Conservation (phyloP, 2,113 vertebrate species). For the Rhadina sibilatrix region DNA sequence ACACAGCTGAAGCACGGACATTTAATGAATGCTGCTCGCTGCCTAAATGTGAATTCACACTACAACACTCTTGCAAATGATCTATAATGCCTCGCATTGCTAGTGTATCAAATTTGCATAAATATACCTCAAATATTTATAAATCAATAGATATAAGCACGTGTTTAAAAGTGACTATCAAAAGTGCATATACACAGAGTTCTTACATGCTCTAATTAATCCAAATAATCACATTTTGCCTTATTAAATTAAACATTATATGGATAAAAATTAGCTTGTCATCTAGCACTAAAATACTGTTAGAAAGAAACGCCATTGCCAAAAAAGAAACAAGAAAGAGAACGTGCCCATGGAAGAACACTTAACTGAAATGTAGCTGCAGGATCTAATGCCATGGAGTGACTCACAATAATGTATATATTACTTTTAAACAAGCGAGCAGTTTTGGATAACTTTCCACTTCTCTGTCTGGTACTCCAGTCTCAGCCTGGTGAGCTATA, state of each 20-base stretch:
- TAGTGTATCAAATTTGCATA: conserved; percentile 55
- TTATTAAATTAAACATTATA: conserved; percentile 55
- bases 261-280: conserved; percentile 37
- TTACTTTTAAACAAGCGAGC: conserved; percentile 3
- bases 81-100: conserved; percentile 11
- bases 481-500: not conserved
- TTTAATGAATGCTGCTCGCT: conserved; percentile 17
- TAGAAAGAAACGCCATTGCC: not conserved
- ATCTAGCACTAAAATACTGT: conserved; percentile 14
- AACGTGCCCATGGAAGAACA: not conserved
- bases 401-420: conserved; percentile 31
- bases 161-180: conserved; percentile 43
- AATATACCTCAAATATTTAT: conserved; percentile 51
- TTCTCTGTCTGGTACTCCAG: not conserved
- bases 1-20: not conserved
- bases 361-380: conserved; percentile 18
- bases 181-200: conserved; percentile 23
- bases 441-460: conserved; percentile 15
- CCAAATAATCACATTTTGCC: conserved; percentile 50
- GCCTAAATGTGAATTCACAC: conserved; percentile 35
- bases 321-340: not conserved
- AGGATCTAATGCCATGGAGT: not conserved
- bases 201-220: conserved; percentile 57
- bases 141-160: conserved; percentile 37
- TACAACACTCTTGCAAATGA: conserved; percentile 24